Base-by-base conservation (phyloP, 2,888 invertebrate species). In the Clanis bilineata region DNA sequence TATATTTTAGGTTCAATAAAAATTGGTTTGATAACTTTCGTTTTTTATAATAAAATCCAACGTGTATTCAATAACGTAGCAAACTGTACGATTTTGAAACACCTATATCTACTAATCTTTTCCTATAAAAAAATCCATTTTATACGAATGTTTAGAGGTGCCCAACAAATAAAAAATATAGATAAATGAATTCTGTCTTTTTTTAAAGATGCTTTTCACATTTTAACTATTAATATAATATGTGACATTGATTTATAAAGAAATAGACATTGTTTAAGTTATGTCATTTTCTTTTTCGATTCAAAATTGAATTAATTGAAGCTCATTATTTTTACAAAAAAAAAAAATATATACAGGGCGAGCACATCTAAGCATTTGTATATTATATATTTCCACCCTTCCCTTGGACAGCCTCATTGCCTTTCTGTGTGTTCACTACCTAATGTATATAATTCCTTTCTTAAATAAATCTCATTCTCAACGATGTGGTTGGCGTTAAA, bases 341-440 rank as follows among this genome's bases (percentile, higher is more conserved):
- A n/a, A n/a, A n/a, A n/a, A n/a, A n/a, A n/a, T n/a, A n/a, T n/a
- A n/a, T n/a, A n/a, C n/a, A n/a, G n/a, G n/a, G n/a, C n/a, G n/a
- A n/a, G n/a, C n/a, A n/a, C n/a, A n/a, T n/a, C n/a, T n/a, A n/a
- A n/a, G n/a, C n/a, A n/a, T n/a, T n/a, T n/a, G n/a, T n/a, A n/a
- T n/a, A n/a, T n/a, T n/a, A n/a, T n/a, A n/a, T n/a, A 10, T 32
- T 51, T 39, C 39, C 18, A 18, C 32, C n/a, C 23, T 43, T 3
- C 21, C 23, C 25, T 38, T 57, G 41, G 12, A 43, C 15, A 18
- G 38, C 45, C 82, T 85, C 88, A 88, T 90, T 90, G 88, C 88
- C 89, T 90, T 85, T 80, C 78, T 80, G 85, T 86, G 83, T 83
- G 70, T 70, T 73, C 73, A 79, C 78, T 73, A 71, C 63, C 68